Conservation (phyloP, 2,113 vertebrate species). For the Oostethus manadensis region DNA sequence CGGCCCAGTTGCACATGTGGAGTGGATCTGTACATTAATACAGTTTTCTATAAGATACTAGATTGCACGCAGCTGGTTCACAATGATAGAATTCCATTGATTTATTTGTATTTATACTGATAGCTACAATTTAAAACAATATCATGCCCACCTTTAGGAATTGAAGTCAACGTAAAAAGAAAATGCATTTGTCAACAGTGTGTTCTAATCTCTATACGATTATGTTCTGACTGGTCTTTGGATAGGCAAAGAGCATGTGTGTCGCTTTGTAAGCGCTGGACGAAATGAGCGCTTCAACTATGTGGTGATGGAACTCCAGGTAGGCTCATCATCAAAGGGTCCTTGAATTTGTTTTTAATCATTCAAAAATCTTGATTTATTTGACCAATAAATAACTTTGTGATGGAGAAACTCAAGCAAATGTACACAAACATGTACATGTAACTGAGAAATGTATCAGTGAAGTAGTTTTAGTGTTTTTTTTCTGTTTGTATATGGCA, state of each 20-base stretch:
- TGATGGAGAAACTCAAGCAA: too few relatives aligned
- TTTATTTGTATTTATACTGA: not conserved
- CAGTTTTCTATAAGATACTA: not conserved
- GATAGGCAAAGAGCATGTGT: conserved; percentile 94
- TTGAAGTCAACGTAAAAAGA: too few relatives aligned
- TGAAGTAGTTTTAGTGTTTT: too few relatives aligned
- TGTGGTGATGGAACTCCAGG: conserved; percentile 98
- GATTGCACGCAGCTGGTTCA: not conserved
- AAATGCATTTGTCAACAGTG: too few relatives aligned
- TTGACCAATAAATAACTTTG: too few relatives aligned
- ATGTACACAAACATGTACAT: too few relatives aligned
- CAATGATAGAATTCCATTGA: not conserved
- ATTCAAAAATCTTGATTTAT: too few relatives aligned
- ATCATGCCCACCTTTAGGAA: not conserved
- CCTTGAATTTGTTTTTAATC: not conserved
- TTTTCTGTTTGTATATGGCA: not conserved
- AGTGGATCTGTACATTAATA: not conserved
- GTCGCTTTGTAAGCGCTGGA: conserved; percentile 95
- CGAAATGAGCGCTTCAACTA: conserved; percentile 98
- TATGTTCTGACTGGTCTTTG: not conserved
- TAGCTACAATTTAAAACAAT: not conserved
- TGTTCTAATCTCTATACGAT: not conserved
- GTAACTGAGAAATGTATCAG: too few relatives aligned
- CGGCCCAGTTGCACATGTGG: not conserved
- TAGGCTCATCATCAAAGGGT: conserved; percentile 38